Percentiles rank a stretch among this genome's conserved stretches.
Conservation (phyloP, 2,888 invertebrate species). For the Rotaria sp. region DNA sequence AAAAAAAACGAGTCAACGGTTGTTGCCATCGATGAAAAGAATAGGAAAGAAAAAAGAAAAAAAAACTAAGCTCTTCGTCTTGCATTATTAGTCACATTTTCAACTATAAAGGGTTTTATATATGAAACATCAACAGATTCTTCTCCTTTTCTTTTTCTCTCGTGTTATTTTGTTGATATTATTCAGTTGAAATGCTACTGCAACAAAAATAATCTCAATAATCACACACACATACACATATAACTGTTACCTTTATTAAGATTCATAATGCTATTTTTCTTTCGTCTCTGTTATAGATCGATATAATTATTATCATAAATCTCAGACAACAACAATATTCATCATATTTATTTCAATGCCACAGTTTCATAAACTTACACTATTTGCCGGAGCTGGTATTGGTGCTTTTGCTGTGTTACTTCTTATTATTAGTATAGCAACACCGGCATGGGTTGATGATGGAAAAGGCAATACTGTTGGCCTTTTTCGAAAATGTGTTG, state of each 20-base stretch:
- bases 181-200: background rate
- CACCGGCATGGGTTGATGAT: constrained; percentile 4
- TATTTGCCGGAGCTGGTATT: background rate
- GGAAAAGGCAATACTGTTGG: background rate
- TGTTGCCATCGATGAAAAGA: background rate
- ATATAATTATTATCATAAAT: background rate
- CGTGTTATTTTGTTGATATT: too few species aligned
- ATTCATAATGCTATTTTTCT: background rate
- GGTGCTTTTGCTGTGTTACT: background rate
- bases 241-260: background rate
- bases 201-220: background rate
- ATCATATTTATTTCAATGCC: background rate
- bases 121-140: background rate
- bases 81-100: background rate
- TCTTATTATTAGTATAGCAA: constrained; percentile 11
- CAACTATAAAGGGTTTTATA: background rate
- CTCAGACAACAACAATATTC: background rate
- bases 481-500: background rate
- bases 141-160: too few species aligned
- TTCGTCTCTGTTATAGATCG: background rate
- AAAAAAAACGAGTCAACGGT: background rate
- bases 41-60: background rate
- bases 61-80: background rate
- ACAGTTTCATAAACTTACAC: background rate
- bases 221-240: too few species aligned